Evolutionary conservation across 2,797 vertebrate genomes (phyloP).

Genomic region (Onychomys leucogaster): DNA sequence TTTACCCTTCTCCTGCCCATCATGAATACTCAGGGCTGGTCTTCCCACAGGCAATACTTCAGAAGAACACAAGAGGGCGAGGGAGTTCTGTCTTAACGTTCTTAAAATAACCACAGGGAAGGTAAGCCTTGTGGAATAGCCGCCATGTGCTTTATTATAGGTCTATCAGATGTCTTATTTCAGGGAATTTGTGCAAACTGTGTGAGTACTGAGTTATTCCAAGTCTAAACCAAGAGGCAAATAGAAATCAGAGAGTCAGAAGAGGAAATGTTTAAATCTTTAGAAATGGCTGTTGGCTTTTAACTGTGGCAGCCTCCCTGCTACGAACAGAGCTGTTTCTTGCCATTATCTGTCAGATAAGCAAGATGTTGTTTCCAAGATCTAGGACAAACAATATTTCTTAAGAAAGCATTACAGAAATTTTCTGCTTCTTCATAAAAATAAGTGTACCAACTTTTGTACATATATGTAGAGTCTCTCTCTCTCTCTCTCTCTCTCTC

Average conservation of each 20-base stretch:
- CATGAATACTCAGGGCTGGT: accelerated
- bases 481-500: too few relatives aligned
- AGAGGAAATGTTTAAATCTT: conserved; percentile 58
- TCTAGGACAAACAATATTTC: conserved; percentile 64
- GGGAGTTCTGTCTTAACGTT: conserved; percentile 79
- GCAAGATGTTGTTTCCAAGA: background rate
- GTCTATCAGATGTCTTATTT: conserved; percentile 68
- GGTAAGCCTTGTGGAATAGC: conserved; percentile 33
- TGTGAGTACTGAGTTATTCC: conserved; percentile 60
- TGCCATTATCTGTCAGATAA: background rate
- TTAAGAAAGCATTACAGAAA: conserved; percentile 39
- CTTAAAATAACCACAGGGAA: background rate
- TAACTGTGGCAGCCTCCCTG: conserved; percentile 28
- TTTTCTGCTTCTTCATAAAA: conserved; percentile 24
- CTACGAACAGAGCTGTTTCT: conserved; percentile 48
- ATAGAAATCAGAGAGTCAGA: conserved; percentile 53
- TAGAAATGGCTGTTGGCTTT: background rate
- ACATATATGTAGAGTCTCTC: too few relatives aligned
- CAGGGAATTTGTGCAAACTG: conserved; percentile 71
- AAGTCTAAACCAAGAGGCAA: conserved; percentile 44
- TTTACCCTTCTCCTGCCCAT: background rate
- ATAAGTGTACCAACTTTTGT: background rate
- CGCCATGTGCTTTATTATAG: conserved; percentile 65
- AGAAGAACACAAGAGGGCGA: conserved; percentile 86
- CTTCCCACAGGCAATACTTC: conserved; percentile 61